Percentiles rank a stretch among this genome's conserved stretches.
These are phyloP conservation scores for Seriola dumerili DNA, from an alignment of 2,113 vertebrate species.

Conservation along the genomic window DNA sequence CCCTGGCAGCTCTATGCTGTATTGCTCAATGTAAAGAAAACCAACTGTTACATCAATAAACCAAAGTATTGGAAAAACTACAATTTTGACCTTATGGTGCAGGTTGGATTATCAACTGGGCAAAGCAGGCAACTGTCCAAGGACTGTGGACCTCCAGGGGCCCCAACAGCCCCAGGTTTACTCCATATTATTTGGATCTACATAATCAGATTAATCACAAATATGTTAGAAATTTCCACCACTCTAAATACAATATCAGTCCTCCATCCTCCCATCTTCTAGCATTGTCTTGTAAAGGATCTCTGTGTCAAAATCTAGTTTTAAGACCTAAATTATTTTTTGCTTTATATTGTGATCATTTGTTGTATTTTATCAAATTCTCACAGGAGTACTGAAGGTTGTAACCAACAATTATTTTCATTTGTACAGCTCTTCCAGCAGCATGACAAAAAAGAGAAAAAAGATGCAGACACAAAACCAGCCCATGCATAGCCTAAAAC, in stretches of 20 bases:
- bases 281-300: too few species aligned
- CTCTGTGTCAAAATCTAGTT: too few species aligned
- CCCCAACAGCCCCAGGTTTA: too few species aligned
- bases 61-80: not conserved
- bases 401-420: not conserved
- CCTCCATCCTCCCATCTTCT: too few species aligned
- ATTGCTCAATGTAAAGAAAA: slow-evolving; percentile 4
- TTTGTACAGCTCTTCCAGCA: not conserved
- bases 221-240: too few species aligned
- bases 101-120: not conserved
- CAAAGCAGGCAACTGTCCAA: not conserved
- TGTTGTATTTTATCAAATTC: too few species aligned
- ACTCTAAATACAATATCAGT: too few species aligned
- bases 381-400: not conserved
- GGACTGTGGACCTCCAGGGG: too few species aligned
- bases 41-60: not conserved
- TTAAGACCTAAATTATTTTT: too few species aligned
- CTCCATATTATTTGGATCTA: too few species aligned
- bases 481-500: slow-evolving; percentile 14
- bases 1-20: not conserved
- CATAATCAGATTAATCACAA: too few species aligned
- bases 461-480: slow-evolving; percentile 9
- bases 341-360: too few species aligned
- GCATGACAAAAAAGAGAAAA: not conserved
- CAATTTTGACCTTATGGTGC: not conserved